phyloP scores from a whole-genome alignment of 2,888 invertebrate species.

The Onchidella celtica region DNA sequence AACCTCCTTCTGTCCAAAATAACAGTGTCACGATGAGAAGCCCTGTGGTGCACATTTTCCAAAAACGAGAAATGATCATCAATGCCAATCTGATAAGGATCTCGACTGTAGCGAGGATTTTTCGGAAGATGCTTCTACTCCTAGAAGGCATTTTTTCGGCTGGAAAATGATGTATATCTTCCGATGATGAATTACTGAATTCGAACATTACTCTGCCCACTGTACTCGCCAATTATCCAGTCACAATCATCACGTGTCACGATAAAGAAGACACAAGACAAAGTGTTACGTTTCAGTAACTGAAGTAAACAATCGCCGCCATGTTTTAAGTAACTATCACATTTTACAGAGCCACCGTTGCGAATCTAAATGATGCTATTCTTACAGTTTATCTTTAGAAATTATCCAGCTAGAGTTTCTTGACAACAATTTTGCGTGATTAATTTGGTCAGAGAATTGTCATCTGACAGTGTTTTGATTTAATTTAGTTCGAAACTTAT shows the following conservation, averaged over 20 bases:
- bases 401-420: too few relatives aligned
- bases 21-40: constrained; percentile 86
- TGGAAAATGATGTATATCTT: constrained; percentile 11
- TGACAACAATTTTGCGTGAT: too few relatives aligned
- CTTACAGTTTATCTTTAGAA: too few relatives aligned
- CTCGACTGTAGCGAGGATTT: constrained; percentile 56
- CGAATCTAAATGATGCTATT: too few relatives aligned
- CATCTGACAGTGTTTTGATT: too few relatives aligned
- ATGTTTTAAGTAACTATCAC: constrained; percentile 16
- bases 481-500: too few relatives aligned
- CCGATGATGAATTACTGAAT: constrained; percentile 20
- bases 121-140: constrained; percentile 45
- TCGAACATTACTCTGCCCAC: constrained; percentile 24
- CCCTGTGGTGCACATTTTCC: constrained; percentile 89
- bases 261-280: too few relatives aligned
- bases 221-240: not conserved
- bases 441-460: too few relatives aligned
- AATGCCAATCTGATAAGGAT: constrained; percentile 58
- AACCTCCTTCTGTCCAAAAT: constrained; percentile 91
- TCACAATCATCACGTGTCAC: too few relatives aligned
- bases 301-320: constrained; percentile 44
- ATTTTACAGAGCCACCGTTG: too few relatives aligned
- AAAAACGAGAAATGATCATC: constrained; percentile 84
- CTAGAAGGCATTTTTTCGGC: constrained; percentile 49
- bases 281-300: not conserved